Evolutionary conservation across 2,113 vertebrate genomes (phyloP).

Genomic region (Mohoua ochrocephala): DNA sequence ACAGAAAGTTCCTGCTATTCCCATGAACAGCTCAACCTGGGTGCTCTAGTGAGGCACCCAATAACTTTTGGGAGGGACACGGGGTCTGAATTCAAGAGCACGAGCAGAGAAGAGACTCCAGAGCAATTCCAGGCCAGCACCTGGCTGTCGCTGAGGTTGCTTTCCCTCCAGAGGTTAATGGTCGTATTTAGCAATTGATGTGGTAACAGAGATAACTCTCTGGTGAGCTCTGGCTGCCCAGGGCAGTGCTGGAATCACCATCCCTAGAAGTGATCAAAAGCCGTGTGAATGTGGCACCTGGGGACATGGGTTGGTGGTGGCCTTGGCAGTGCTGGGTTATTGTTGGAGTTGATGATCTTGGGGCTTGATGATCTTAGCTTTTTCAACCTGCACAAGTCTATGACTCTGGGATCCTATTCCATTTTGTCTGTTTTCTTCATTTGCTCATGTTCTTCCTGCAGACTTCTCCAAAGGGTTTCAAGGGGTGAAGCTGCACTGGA

Average conservation of each 20-base stretch:
- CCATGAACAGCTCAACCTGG: not conserved
- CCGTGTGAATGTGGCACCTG: not conserved
- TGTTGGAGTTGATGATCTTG: not conserved
- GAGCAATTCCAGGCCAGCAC: not conserved
- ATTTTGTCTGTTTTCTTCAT: not conserved
- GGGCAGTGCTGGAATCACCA: not conserved
- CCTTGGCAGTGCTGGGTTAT: not conserved
- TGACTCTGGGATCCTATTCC: not conserved
- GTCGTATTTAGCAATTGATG: not conserved
- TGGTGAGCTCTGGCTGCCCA: not conserved
- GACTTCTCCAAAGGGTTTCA: not conserved
- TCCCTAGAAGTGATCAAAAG: not conserved
- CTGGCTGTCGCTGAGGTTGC: not conserved
- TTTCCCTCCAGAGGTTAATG: not conserved
- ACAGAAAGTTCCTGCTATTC: not conserved
- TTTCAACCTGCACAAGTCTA: not conserved
- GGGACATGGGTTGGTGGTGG: not conserved
- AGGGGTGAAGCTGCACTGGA: not conserved
- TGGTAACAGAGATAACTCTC: not conserved
- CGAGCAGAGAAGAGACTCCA: not conserved
- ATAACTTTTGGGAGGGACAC: not conserved
- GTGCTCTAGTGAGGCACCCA: not conserved
- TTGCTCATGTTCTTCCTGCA: not conserved
- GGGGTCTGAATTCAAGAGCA: not conserved
- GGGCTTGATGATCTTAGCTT: too few relatives aligned